Conservation (phyloP, 2,888 invertebrate genomes). For the Orgyia antiqua region DNA sequence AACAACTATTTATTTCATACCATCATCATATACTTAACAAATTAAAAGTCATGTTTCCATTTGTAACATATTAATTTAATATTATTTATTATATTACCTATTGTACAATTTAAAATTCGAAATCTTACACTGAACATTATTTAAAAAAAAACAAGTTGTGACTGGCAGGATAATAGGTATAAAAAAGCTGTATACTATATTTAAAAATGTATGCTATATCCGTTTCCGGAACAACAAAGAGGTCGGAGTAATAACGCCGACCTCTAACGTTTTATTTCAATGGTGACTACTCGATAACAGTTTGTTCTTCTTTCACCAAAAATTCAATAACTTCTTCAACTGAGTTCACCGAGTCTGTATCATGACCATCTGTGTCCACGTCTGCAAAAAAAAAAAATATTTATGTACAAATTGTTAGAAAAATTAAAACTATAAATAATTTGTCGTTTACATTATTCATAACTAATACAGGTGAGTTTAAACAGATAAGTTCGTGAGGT, state of each 20-base stretch:
- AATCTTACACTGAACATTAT: conserved; percentile 59
- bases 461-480: too few relatives aligned
- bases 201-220: conserved; percentile 32
- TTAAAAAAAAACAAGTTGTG: conserved; percentile 22
- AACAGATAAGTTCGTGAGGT: too few relatives aligned
- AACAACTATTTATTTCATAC: conserved; percentile 51
- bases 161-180: conserved; percentile 42
- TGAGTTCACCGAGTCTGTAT: conserved; percentile 89
- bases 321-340: conserved; percentile 98
- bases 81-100: conserved; percentile 72
- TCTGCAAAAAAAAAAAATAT: conserved; percentile 80
- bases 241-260: conserved; percentile 43
- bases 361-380: conserved; percentile 95
- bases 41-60: conserved; percentile 66
- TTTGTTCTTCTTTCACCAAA: conserved; percentile 97
- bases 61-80: conserved; percentile 76
- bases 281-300: conserved; percentile 84
- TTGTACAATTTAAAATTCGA: conserved; percentile 64
- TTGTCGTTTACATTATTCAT: too few relatives aligned
- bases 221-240: conserved; percentile 29
- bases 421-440: too few relatives aligned
- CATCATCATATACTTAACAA: conserved; percentile 42
- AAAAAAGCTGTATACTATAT: conserved; percentile 48
- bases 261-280: conserved; percentile 45
- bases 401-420: too few relatives aligned